Base-by-base conservation (phyloP, 1,140 invertebrate genomes). In the Chelonus insularis region DNA sequence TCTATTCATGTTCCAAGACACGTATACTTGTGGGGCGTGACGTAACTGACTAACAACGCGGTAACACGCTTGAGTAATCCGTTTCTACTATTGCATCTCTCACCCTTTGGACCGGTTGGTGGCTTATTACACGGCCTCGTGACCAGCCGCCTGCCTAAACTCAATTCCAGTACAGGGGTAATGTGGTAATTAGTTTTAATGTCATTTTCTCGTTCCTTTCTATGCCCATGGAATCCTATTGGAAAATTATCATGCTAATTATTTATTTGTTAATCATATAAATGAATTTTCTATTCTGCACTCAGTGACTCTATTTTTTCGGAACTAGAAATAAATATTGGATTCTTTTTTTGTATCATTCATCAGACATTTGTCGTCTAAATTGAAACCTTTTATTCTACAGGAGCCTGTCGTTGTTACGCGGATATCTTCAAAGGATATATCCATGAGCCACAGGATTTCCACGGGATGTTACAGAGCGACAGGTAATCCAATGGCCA, bases 1-100 rank as follows among this genome's bases (percentile, higher is more conserved):
- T 12, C 48, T 63, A 48, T 60, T 64, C 29, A 34, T 37, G 36
- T 48, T 29, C 39, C 63, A 37, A 21, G 45, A 52, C 63, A 64
- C 63, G 63, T 64, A 64, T 43, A 56, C 45, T 50, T 60, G 52
- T 57, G 57, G 57, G 58, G 63, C 63, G 63, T 64, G 63, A 64
- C 63, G 57, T 60, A 60, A 64, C 63, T 64, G 63, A 60, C 63
- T 64, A 64, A 64, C 63, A 64, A 64, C 62, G 62, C 57, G 62
- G 62, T 60, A 64, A 64, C 63, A 64, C 63, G 63, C 57, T 64
- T 57, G 58, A 64, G 63, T 64, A 64, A 64, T 64, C 58, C 63
- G 63, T 64, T 64, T 64, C 58, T 60, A 64, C 63, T 60, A 60
- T 60, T 57, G 62, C 52, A 21, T 43, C 43, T 20, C 20, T 57